These are phyloP conservation scores for Pantherophis guttatus DNA, from an alignment of 2,113 vertebrate species.

Conservation along the genomic window DNA sequence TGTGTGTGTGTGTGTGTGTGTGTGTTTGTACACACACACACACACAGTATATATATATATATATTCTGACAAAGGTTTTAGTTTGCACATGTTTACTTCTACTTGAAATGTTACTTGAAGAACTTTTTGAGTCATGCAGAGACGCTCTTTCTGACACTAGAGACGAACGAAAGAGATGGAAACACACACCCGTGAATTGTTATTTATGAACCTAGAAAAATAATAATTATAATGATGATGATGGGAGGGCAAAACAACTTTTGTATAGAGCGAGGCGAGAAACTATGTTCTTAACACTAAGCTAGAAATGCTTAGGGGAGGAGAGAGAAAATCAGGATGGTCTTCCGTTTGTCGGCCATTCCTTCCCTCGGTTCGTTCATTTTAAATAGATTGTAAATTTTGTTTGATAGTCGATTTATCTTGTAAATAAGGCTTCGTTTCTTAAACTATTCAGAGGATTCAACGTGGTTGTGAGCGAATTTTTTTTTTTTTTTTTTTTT, in stretches of 20 bases:
- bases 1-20: no score
- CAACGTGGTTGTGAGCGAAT: constrained; percentile 53
- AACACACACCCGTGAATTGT: background rate
- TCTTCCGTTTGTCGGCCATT: constrained; percentile 31
- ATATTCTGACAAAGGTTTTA: constrained; percentile 7
- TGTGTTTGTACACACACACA: no score
- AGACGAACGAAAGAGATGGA: background rate
- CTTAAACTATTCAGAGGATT: constrained; percentile 68
- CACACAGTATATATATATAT: no score
- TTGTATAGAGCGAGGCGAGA: constrained; percentile 1
- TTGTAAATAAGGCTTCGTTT: constrained; percentile 75
- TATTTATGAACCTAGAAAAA: background rate
- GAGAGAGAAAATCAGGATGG: background rate
- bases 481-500: constrained; percentile 62
- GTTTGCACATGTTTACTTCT: constrained; percentile 69
- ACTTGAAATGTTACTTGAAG: constrained; percentile 74
- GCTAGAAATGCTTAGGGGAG: background rate
- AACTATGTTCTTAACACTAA: constrained; percentile 3
- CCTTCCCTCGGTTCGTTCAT: constrained; percentile 28
- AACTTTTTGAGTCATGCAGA: constrained; percentile 34
- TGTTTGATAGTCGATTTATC: constrained; percentile 70
- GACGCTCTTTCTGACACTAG: background rate
- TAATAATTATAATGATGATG: background rate
- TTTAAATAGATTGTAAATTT: constrained; percentile 59
- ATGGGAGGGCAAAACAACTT: background rate